Evolutionary conservation across 2,113 vertebrate species (phyloP).

Genomic region (Forbesichthys papilliferus): DNA sequence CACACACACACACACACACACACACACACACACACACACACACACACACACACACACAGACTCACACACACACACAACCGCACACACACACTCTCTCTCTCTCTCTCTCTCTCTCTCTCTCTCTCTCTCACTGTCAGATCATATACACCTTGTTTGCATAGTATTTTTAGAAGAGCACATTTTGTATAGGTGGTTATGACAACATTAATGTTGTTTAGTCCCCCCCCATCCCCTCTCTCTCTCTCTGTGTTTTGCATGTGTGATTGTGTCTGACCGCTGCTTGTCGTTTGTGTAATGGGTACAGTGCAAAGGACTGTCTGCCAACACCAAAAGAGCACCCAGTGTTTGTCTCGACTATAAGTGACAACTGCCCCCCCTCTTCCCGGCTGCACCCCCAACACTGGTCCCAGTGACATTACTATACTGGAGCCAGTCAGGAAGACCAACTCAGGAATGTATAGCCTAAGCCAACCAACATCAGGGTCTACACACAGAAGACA

Average conservation of each 20-base stretch:
- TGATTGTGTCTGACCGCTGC: neutral
- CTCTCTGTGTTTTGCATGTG: neutral
- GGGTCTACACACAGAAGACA: too few species aligned
- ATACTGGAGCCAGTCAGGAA: neutral
- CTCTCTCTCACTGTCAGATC: too few species aligned
- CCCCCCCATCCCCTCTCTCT: neutral
- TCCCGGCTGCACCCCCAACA: constrained; percentile 2
- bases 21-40: constrained; percentile 12
- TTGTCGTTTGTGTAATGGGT: too few species aligned
- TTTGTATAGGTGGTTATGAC: constrained; percentile 63
- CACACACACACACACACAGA: constrained; percentile 2
- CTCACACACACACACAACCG: too few species aligned
- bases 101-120: too few species aligned
- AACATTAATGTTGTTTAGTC: constrained; percentile 45
- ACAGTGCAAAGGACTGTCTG: constrained; percentile 7
- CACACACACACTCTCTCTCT: too few species aligned
- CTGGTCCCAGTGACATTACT: neutral
- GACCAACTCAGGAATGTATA: neutral
- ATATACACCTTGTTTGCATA: constrained; percentile 44
- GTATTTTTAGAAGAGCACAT: constrained; percentile 81
- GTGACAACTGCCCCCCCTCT: constrained; percentile 48
- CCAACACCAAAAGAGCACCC: constrained; percentile 30
- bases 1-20: neutral
- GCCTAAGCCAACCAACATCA: neutral
- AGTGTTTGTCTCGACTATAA: constrained; percentile 28